A percentile compares a stretch with the other conserved stretches of the same genome.
These are phyloP conservation scores for Engraulis encrasicolus DNA, from an alignment of 2,113 vertebrate genomes.

Conservation along the genomic window DNA sequence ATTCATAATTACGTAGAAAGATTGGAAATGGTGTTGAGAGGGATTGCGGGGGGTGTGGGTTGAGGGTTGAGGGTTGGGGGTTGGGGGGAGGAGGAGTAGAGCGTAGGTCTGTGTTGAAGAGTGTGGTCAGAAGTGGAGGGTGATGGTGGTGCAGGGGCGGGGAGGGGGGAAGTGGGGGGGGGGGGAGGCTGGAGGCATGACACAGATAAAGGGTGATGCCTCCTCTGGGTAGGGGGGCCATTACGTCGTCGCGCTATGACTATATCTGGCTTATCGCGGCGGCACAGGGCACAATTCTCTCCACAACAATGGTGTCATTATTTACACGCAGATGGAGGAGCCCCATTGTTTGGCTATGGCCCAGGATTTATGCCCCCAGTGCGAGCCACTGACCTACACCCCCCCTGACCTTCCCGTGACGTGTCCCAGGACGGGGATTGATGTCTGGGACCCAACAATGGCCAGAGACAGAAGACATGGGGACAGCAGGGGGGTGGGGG, in stretches of 20 bases:
- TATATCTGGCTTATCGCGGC: slow-evolving; percentile 20
- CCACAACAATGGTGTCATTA: slow-evolving; percentile 28
- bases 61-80: background rate
- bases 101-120: background rate
- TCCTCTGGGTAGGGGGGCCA: background rate
- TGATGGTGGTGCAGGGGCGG: background rate
- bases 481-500: slow-evolving; percentile 21
- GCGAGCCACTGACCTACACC: slow-evolving; percentile 35
- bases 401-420: slow-evolving; percentile 30
- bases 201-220: slow-evolving; percentile 61
- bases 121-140: background rate
- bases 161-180: background rate
- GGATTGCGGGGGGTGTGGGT: background rate
- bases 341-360: background rate
- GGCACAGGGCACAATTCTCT: slow-evolving; percentile 23
- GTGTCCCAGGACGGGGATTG: slow-evolving; percentile 25
- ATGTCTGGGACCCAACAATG: slow-evolving; percentile 57
- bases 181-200: slow-evolving; percentile 46
- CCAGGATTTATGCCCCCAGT: background rate
- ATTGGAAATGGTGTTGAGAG: background rate
- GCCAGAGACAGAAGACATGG: slow-evolving; percentile 40
- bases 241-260: slow-evolving; percentile 12
- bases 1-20: slow-evolving; percentile 62
- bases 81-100: background rate
- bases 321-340: slow-evolving; percentile 19